Base-by-base conservation (phyloP, 2,113 vertebrate species). In the pig (Sus scrofa) region DNA sequence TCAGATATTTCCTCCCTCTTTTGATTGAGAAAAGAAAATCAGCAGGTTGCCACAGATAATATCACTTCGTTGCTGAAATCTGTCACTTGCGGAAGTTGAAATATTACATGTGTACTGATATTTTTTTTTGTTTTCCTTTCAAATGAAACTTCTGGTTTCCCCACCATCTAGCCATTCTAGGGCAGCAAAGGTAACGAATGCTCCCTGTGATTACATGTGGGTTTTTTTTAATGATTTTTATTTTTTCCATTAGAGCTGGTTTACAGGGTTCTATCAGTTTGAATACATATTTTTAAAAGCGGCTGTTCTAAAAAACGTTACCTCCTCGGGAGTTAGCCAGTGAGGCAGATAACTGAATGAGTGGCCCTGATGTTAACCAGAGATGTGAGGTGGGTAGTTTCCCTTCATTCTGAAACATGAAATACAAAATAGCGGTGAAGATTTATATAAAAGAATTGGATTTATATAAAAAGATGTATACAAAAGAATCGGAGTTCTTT, bases 141-240 rank as follows among this genome's bases (percentile, higher is more conserved):
- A 96, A 73, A 93, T 83, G 27, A 37, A 85, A 82, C 58, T 87
- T 65, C 74, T 73, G n/a, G 26, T 84, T 92, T 97, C 77, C 73
- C 73, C 18, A 91, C 37, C 15, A 83, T 20, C 85, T n/a, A 90
- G 68, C 44, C 37, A 95, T 88, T 96, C 81, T 58, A 94, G 86
- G 63, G 18, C 88, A 82, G 50, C 52, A 93, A 96, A 94, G 22
- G 90, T 71, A 97, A 96, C 79, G 78, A 96, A 94, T 34, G 94
- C 83, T 92, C 58, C 20, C 70, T 92, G 3, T 92, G 87, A 95
- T 91, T 85, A 44, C 44, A 44, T 8, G 44, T 44, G n/a, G n/a
- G n/a, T 8, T 44, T 44, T 44, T 44, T 44, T 44, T 44, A 44
- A 44, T n/a, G n/a, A n/a, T 44, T 44, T 44, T 44, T 44, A 44